These are phyloP conservation scores for Rotaria socialis DNA, from an alignment of 2,888 invertebrate genomes.

Conservation along the genomic window DNA sequence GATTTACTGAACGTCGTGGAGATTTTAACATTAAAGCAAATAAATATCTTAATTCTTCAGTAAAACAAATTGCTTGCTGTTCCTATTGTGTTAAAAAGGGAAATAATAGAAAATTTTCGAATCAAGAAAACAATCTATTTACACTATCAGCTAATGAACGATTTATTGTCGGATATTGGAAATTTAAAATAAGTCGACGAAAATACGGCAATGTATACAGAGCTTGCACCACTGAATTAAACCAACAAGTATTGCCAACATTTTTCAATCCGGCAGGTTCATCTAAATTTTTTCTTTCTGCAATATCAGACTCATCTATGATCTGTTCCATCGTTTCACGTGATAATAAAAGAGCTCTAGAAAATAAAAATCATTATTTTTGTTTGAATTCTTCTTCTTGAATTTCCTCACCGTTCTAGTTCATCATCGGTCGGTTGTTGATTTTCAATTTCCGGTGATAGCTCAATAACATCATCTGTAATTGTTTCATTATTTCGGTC, in stretches of 20 bases:
- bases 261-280: slow-evolving; percentile 62
- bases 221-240: slow-evolving; percentile 62
- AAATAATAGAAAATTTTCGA: background rate
- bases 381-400: background rate
- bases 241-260: slow-evolving; percentile 63
- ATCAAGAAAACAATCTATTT: background rate
- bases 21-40: slow-evolving; percentile 60
- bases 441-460: background rate
- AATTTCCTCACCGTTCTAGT: background rate
- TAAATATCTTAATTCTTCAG: slow-evolving; percentile 59
- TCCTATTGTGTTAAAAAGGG: slow-evolving; percentile 50
- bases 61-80: slow-evolving; percentile 56
- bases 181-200: slow-evolving; percentile 57
- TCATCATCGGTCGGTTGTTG: slow-evolving; percentile 31
- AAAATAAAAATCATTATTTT: background rate
- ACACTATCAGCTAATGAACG: slow-evolving; percentile 49
- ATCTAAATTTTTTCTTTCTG: slow-evolving; percentile 44
- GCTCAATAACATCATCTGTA: slow-evolving; percentile 28
- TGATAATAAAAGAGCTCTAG: background rate
- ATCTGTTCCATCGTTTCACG: slow-evolving; percentile 31
- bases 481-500: slow-evolving; percentile 29
- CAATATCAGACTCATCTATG: slow-evolving; percentile 21
- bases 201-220: slow-evolving; percentile 60
- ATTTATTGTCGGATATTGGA: slow-evolving; percentile 51
- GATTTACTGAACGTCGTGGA: slow-evolving; percentile 45